Conservation (phyloP, 2,797 vertebrate genomes). For the Rousettus madagascariensis region DNA sequence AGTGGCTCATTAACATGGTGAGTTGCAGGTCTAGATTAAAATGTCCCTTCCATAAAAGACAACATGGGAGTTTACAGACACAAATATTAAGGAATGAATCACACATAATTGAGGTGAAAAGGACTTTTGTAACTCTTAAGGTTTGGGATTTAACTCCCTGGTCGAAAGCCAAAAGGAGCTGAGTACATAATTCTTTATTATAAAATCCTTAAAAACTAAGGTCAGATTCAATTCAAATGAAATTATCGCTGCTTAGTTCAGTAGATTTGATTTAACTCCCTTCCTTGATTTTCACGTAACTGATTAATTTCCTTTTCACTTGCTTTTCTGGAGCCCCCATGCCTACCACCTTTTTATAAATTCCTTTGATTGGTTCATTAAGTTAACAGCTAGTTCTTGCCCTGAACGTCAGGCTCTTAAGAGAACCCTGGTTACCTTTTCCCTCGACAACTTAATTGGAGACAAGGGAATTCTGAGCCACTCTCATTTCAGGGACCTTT, state of each 20-base stretch:
- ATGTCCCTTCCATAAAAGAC: slow-evolving; percentile 42
- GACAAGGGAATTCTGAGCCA: slow-evolving; percentile 65
- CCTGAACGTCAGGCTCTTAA: slow-evolving; percentile 63
- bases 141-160: slow-evolving; percentile 58
- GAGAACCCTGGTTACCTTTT: slow-evolving; percentile 68
- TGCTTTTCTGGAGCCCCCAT: slow-evolving; percentile 50
- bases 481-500: slow-evolving; percentile 64
- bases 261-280: slow-evolving; percentile 69
- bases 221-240: slow-evolving; percentile 74
- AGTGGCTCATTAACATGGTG: slow-evolving; percentile 27
- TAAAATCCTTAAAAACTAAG: slow-evolving; percentile 73
- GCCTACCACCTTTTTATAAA: slow-evolving; percentile 62
- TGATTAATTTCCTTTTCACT: slow-evolving; percentile 70
- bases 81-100: slow-evolving; percentile 57
- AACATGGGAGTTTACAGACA: slow-evolving; percentile 48
- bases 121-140: slow-evolving; percentile 51
- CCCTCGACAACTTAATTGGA: slow-evolving; percentile 77
- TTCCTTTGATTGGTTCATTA: slow-evolving; percentile 73
- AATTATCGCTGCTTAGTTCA: slow-evolving; percentile 72
- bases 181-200: slow-evolving; percentile 67
- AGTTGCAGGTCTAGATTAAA: slow-evolving; percentile 63
- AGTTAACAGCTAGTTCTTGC: slow-evolving; percentile 63
- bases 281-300: slow-evolving; percentile 71
- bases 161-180: slow-evolving; percentile 58
- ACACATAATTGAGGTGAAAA: slow-evolving; percentile 54